phyloP scores from a whole-genome alignment of 2,888 invertebrate species.

The Tethea ocularis region DNA sequence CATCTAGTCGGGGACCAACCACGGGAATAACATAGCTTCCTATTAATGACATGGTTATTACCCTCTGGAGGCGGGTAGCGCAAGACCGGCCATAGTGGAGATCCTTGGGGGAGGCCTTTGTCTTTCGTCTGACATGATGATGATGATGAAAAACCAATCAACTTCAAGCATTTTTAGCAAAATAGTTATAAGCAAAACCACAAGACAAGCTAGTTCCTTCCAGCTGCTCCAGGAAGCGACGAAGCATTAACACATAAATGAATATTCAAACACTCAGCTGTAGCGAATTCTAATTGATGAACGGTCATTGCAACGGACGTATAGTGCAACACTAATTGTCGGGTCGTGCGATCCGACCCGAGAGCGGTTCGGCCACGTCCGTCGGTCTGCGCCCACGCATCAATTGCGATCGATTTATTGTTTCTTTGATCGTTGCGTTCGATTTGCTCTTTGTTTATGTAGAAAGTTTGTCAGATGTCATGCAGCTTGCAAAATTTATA shows the following conservation, averaged over 20 bases:
- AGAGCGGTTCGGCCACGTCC: conserved; percentile 3
- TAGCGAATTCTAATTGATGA: conserved; percentile 23
- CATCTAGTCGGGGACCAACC: too few species aligned
- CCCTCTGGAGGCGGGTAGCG: too few species aligned
- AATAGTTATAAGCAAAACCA: neutral
- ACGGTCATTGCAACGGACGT: conserved; percentile 20
- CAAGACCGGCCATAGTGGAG: too few species aligned
- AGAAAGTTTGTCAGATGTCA: neutral
- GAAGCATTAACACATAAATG: neutral
- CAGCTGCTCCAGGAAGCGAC: neutral
- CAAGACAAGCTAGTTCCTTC: neutral
- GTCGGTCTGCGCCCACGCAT: conserved; percentile 29
- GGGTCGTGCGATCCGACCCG: conserved; percentile 33
- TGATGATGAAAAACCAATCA: too few species aligned
- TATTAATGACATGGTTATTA: too few species aligned
- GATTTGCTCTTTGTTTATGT: neutral
- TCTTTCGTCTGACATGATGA: too few species aligned
- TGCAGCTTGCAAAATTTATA: too few species aligned
- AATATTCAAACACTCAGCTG: conserved; percentile 4
- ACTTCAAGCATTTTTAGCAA: too few species aligned
- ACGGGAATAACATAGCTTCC: too few species aligned
- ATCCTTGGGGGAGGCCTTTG: too few species aligned
- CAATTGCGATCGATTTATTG: conserved; percentile 35
- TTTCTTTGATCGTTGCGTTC: conserved; percentile 22
- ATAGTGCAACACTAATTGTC: conserved; percentile 20